Base-by-base conservation (phyloP, 2,888 invertebrate species). In the Aspidiotus destructor region DNA sequence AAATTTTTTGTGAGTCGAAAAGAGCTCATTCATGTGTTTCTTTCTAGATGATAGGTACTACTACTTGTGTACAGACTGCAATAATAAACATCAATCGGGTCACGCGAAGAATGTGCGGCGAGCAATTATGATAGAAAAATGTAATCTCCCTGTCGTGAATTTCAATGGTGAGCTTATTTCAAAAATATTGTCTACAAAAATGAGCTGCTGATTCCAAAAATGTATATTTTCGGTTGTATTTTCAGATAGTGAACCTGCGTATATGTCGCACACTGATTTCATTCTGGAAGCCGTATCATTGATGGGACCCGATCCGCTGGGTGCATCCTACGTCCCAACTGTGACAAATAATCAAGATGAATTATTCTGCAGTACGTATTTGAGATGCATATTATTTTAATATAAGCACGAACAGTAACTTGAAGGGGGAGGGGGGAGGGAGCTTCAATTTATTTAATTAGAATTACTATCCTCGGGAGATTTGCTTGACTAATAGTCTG, bases 251-350 rank as follows among this genome's bases (percentile, higher is more conserved):
- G 65, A 65, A 48, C 65, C 65, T 10, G 57, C 65, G 28, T 65
- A 65, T 48, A 58, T 65, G 13, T 52, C 54, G 17, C 65, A 65
- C 48, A 58, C 65, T 2, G 65, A 65, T 13, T 68, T 76, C 28
- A 75, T 76, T 57, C 80, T 81, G 8, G 80, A 79, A 61, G 78
- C 80, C 3, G 77, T 83, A 40, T 75, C 76, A 2, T 80, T 83
- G 71, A 76, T 77, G 61, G 79, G 80, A 16, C 73, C 77, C 40
- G 84, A 84, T 74, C 82, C 83, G 1, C 76, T 85, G 8, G 85
- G 85, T 5, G 75, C 79, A 1, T 77, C 77, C 48, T 76, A 77
- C 6, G 78, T 81, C 2, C 78, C 79, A 1, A 76, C 76, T 61
- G 76, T 80, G 8, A 65, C 65, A 8, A 54, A 48, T 44, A 57